Evolutionary conservation across 2,888 invertebrate genomes (phyloP).

Genomic region (Ephialtes manifestator): DNA sequence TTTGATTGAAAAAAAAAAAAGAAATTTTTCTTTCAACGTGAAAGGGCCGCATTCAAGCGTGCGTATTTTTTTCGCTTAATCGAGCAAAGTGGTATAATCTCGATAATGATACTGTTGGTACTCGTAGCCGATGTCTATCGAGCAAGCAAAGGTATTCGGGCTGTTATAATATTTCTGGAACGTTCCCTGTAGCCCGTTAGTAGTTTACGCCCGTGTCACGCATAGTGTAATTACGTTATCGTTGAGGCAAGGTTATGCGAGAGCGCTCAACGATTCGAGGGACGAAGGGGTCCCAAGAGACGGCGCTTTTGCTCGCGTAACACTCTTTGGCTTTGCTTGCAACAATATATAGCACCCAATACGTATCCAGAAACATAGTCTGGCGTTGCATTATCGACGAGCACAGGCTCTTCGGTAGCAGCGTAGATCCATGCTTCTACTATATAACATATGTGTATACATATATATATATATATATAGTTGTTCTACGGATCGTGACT

Average conservation of each 20-base stretch:
- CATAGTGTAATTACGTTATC: constrained; percentile 70
- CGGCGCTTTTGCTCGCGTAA: constrained; percentile 58
- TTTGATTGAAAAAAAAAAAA: neutral
- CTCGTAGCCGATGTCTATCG: neutral
- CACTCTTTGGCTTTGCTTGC: constrained; percentile 19
- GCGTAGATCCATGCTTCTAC: neutral
- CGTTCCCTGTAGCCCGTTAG: constrained; percentile 45
- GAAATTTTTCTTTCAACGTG: neutral
- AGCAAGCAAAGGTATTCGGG: constrained; percentile 29
- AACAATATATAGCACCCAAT: constrained; percentile 1
- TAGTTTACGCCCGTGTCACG: constrained; percentile 62
- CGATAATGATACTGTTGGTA: neutral
- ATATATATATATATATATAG: neutral
- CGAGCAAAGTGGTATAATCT: constrained; percentile 22
- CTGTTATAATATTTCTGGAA: constrained; percentile 64
- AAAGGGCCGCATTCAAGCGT: neutral
- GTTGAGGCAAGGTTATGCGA: constrained; percentile 70
- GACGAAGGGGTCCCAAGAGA: constrained; percentile 21
- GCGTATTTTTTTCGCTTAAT: constrained; percentile 21
- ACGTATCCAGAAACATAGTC: constrained; percentile 17
- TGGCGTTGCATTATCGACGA: constrained; percentile 58
- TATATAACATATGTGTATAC: too few species aligned
- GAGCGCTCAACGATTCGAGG: constrained; percentile 57
- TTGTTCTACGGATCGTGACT: constrained; percentile 60
- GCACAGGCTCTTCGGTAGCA: constrained; percentile 38